phyloP scores from a whole-genome alignment of 2,888 invertebrate species.

The Copidosoma aretas region DNA sequence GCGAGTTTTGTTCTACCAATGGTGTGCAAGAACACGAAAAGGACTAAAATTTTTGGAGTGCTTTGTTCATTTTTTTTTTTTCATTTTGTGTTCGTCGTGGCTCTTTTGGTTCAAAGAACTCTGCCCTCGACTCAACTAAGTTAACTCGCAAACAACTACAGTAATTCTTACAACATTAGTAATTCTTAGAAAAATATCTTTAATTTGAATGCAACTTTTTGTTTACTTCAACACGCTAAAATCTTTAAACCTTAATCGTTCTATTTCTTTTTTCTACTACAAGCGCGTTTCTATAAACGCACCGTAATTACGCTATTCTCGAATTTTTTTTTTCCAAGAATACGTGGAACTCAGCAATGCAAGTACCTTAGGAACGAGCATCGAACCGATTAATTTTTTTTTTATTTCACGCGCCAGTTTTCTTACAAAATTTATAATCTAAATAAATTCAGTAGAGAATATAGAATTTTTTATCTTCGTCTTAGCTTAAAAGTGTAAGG shows the following conservation, averaged over 20 bases:
- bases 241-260: conserved; percentile 13
- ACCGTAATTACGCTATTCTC: background rate
- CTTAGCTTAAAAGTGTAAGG: background rate
- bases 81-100: background rate
- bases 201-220: conserved; percentile 12
- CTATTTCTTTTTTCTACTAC: conserved; percentile 1
- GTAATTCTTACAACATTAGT: background rate
- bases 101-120: background rate
- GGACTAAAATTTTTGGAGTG: conserved; percentile 31
- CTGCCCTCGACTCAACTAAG: conserved; percentile 9
- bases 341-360: background rate
- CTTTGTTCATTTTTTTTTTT: no score
- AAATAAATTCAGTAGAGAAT: conserved; percentile 11
- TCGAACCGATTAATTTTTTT: background rate
- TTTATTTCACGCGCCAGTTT: background rate
- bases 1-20: conserved; percentile 28
- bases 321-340: conserved; percentile 13
- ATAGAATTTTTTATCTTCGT: background rate
- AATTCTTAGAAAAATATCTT: conserved; percentile 27
- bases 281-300: conserved; percentile 11
- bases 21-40: conserved; percentile 31
- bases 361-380: background rate
- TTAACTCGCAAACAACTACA: conserved; percentile 13
- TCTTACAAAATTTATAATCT: conserved; percentile 14
- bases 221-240: conserved; percentile 2